Conservation (phyloP, 2,888 invertebrate genomes). For the Agrochola lychnidis region DNA sequence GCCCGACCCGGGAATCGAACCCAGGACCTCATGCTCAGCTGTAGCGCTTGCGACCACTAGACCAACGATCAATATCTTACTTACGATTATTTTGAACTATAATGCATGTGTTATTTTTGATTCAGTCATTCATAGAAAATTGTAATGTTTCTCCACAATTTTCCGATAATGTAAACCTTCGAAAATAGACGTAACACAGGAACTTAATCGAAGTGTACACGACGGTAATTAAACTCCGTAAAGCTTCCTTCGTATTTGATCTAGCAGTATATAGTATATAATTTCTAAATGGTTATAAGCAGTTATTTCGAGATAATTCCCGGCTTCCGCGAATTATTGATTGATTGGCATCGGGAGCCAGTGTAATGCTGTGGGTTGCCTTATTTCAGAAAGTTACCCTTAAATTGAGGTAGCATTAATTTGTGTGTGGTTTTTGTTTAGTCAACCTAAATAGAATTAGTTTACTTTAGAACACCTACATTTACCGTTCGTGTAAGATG, state of each 20-base stretch:
- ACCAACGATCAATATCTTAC: no score
- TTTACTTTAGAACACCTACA: neutral
- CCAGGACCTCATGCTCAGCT: no score
- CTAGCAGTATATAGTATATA: constrained; percentile 57
- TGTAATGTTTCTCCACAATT: neutral
- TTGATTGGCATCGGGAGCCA: constrained; percentile 59
- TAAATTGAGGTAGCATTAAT: neutral
- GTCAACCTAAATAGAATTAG: neutral
- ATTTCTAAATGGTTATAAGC: constrained; percentile 67
- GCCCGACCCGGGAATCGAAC: no score
- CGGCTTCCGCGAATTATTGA: constrained; percentile 68
- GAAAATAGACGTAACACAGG: constrained; percentile 9
- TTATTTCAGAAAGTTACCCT: constrained; percentile 18
- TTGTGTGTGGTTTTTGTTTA: neutral
- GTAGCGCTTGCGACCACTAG: no score
- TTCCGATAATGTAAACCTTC: neutral
- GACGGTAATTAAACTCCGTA: constrained; percentile 53
- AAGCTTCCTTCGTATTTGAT: constrained; percentile 63
- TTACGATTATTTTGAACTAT: neutral
- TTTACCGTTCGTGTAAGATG: no score
- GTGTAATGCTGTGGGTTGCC: constrained; percentile 48
- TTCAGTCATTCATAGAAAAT: neutral
- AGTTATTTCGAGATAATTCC: constrained; percentile 65
- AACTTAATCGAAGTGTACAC: constrained; percentile 22
- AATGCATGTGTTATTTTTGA: no score